phyloP scores from a whole-genome alignment of 2,113 vertebrate genomes.

The Lasiurus cinereus region DNA sequence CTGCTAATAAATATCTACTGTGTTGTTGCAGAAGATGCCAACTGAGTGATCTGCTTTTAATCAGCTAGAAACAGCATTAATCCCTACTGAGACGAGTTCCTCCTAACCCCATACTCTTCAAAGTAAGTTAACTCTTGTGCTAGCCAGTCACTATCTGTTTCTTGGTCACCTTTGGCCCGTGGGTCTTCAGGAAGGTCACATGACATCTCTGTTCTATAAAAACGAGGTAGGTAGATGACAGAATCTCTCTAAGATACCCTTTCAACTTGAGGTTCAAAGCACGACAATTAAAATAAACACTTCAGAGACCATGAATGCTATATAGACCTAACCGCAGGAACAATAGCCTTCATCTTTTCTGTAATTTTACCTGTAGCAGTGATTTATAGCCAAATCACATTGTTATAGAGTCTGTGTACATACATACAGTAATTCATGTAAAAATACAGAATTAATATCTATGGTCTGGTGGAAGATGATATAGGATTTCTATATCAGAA shows the following conservation, averaged over 20 bases:
- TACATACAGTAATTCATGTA: neutral
- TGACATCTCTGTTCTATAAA: neutral
- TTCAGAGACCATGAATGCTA: neutral
- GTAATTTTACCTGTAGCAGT: neutral
- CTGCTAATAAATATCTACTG: neutral
- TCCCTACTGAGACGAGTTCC: neutral
- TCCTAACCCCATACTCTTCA: neutral
- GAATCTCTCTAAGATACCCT: neutral
- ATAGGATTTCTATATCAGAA: neutral
- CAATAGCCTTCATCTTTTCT: neutral
- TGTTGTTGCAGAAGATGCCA: neutral
- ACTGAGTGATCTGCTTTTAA: neutral
- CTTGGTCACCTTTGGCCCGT: neutral
- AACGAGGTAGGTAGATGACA: neutral
- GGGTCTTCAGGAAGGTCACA: neutral
- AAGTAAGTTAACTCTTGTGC: neutral
- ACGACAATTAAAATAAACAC: neutral
- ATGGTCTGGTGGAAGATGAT: neutral
- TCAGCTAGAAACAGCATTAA: neutral
- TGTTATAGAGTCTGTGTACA: neutral
- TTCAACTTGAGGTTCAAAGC: neutral
- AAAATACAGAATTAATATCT: neutral
- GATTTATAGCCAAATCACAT: neutral
- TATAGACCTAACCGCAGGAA: neutral
- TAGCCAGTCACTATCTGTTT: neutral